phyloP scores from a whole-genome alignment of 2,797 vertebrate species.

The Crotalus adamanteus region DNA sequence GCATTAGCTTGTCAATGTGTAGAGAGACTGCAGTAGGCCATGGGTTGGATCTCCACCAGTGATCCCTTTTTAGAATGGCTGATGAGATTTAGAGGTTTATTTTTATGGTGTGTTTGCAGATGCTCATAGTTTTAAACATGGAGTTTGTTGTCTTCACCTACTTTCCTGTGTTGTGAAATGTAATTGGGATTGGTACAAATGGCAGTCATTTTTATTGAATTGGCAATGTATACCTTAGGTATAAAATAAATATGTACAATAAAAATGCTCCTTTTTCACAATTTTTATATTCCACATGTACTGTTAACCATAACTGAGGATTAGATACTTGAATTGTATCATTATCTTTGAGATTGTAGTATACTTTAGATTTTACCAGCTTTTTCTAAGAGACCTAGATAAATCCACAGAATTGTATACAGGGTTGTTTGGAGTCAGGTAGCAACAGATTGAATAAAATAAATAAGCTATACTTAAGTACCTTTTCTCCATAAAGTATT shows the following conservation, averaged over 20 bases:
- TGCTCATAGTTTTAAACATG: neutral
- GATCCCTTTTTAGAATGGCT: neutral
- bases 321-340: neutral
- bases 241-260: neutral
- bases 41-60: neutral
- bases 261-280: neutral
- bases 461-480: neutral
- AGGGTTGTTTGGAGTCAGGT: neutral
- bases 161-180: neutral
- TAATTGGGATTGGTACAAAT: neutral
- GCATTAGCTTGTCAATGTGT: neutral
- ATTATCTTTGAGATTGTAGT: neutral
- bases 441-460: neutral
- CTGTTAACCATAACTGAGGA: neutral
- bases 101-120: no score
- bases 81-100: neutral
- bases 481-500: neutral
- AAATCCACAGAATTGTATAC: neutral
- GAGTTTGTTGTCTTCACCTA: neutral
- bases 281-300: neutral
- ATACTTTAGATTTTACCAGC: neutral
- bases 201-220: neutral
- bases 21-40: neutral
- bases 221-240: neutral
- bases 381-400: neutral